Evolutionary conservation across 2,797 vertebrate species (phyloP).

Genomic region (Poeciliopsis gracilis): DNA sequence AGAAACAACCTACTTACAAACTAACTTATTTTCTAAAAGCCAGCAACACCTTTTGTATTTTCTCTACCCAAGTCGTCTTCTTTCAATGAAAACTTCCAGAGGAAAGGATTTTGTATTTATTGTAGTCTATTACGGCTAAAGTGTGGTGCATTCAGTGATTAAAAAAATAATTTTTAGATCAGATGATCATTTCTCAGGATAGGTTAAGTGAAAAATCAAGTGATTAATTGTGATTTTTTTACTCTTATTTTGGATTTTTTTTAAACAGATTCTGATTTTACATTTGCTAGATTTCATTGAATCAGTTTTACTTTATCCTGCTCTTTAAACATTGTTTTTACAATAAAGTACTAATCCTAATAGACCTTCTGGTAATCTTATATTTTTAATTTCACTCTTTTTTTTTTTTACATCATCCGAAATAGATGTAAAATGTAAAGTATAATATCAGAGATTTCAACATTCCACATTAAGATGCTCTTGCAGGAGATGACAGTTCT

Average conservation of each 20-base stretch:
- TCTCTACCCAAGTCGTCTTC: background rate
- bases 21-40: background rate
- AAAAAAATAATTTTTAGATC: background rate
- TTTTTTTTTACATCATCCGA: slow-evolving; percentile 18
- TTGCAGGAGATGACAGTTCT: slow-evolving; percentile 61
- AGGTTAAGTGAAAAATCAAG: background rate
- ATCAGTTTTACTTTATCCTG: background rate
- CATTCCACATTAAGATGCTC: slow-evolving; percentile 58
- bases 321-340: background rate
- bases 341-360: background rate
- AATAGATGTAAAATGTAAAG: slow-evolving; percentile 24
- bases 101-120: background rate
- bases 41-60: background rate
- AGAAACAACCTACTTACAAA: background rate
- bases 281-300: background rate
- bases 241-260: background rate
- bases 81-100: background rate
- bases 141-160: background rate
- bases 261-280: background rate
- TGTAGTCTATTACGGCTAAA: background rate
- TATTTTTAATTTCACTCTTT: slow-evolving; percentile 25
- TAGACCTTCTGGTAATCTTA: slow-evolving; percentile 11
- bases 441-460: slow-evolving; percentile 47
- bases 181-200: background rate
- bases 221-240: background rate